A percentile compares a stretch with the other conserved stretches of the same genome.
These are phyloP conservation scores for Brenthis daphne DNA, from an alignment of 2,888 invertebrate genomes.

Conservation along the genomic window DNA sequence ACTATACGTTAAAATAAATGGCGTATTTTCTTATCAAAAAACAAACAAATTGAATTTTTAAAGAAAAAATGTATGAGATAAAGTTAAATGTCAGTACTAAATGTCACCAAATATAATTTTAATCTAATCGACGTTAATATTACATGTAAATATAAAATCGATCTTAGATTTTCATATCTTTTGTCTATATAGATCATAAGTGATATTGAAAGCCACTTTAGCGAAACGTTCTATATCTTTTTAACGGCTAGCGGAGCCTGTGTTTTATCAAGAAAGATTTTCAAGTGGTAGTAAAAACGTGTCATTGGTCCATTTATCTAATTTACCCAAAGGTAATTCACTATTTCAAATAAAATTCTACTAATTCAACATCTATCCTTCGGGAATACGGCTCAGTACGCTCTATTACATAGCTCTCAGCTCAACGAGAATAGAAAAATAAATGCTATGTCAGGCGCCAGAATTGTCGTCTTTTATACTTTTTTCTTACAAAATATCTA, in stretches of 20 bases:
- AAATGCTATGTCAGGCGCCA: conserved; percentile 28
- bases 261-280: conserved; percentile 35
- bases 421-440: conserved; percentile 36
- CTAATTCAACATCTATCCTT: conserved; percentile 39
- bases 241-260: conserved; percentile 31
- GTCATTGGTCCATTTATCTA: conserved; percentile 40
- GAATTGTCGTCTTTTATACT: conserved; percentile 8
- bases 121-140: not conserved
- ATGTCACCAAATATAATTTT: not conserved
- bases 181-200: not conserved
- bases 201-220: conserved; percentile 8
- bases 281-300: conserved; percentile 32
- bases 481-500: conserved; percentile 3
- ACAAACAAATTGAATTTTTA: not conserved
- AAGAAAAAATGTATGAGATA: not conserved
- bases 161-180: not conserved
- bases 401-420: conserved; percentile 35
- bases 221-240: conserved; percentile 21
- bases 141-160: not conserved
- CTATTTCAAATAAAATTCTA: conserved; percentile 42
- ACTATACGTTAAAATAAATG: too few relatives aligned
- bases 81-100: not conserved
- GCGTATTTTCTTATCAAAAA: not conserved
- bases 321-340: conserved; percentile 41
- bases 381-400: conserved; percentile 34